Base-by-base conservation (phyloP, 2,797 vertebrate genomes). In the Coregonus sp. region DNA sequence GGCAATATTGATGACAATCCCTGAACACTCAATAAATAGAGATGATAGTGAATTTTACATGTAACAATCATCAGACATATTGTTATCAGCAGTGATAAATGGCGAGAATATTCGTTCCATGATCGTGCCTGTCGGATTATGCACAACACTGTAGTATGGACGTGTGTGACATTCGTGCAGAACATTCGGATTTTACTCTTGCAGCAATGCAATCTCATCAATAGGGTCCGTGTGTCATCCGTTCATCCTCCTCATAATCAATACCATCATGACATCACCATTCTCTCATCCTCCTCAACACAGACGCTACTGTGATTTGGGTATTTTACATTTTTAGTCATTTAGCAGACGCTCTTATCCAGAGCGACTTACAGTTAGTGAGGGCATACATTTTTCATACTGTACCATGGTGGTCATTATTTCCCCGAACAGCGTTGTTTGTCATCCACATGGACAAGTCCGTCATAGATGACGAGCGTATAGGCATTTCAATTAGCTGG, bases 391-490 rank as follows among this genome's bases (percentile, higher is more conserved):
- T 25, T 25, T 25, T 25, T 25, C 25, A 25, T 25, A 25, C 25
- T 25, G 25, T 25, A 47, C 25, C 16, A 20, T 40, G 50, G 18
- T 18, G 40, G 40, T 65, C 35, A 33, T 54, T 35, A 72, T 33
- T 72, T 56, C 47, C 50, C 5, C 12, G 12, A 20, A 68, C 18
- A 25, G 20, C 25, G 50, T 69, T 25, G 40, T 40, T 35, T 47
- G 18, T 50, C 20, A 7, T 63, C n/a, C n/a, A 25, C 25, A 61
- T 61, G 20, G 25, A 20, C 29, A 35, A 40, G 52, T 18, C 31
- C 16, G 25, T 63, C 54, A 63, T 31, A 29, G 75, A 84, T 82
- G 0, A 79, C 69, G 51, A 74, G 68, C 74, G 20, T 72, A 78
- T 65, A 66, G 70, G 25, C 40, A 35, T 47, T 47, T 63, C 6